Conservation (phyloP, 2,888 invertebrate genomes). For the Epistrophe eligans region DNA sequence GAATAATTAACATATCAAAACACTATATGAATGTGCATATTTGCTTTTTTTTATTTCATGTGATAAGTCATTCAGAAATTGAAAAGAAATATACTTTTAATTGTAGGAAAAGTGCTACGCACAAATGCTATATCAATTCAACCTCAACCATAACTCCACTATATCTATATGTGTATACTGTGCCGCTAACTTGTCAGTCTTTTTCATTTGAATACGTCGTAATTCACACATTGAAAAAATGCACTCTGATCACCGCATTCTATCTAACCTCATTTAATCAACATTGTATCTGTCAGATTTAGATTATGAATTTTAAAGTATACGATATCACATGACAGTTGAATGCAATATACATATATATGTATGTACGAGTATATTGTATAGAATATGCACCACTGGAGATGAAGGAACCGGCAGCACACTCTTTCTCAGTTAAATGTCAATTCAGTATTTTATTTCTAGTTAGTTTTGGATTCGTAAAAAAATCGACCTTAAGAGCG, state of each 20-base stretch:
- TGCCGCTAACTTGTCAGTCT: slow-evolving; percentile 15
- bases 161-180: background rate
- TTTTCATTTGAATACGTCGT: slow-evolving; percentile 19
- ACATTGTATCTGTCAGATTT: slow-evolving; percentile 58
- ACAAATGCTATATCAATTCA: slow-evolving; percentile 60
- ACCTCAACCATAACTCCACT: background rate
- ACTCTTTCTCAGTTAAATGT: slow-evolving; percentile 9
- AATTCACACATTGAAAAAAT: slow-evolving; percentile 34
- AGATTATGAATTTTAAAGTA: slow-evolving; percentile 37
- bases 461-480: background rate
- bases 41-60: slow-evolving; percentile 4
- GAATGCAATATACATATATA: slow-evolving; percentile 19
- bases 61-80: slow-evolving; percentile 3
- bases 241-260: slow-evolving; percentile 43
- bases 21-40: background rate
- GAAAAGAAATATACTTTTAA: background rate
- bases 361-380: background rate
- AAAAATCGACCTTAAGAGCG: background rate
- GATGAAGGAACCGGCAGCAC: background rate
- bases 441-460: background rate
- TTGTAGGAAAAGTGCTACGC: slow-evolving; percentile 34
- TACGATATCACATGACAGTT: background rate
- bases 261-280: slow-evolving; percentile 60
- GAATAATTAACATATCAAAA: slow-evolving; percentile 47
- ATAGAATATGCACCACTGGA: background rate